Base-by-base conservation (phyloP, 2,888 invertebrate species). In the Oegoconia quadripuncta region DNA sequence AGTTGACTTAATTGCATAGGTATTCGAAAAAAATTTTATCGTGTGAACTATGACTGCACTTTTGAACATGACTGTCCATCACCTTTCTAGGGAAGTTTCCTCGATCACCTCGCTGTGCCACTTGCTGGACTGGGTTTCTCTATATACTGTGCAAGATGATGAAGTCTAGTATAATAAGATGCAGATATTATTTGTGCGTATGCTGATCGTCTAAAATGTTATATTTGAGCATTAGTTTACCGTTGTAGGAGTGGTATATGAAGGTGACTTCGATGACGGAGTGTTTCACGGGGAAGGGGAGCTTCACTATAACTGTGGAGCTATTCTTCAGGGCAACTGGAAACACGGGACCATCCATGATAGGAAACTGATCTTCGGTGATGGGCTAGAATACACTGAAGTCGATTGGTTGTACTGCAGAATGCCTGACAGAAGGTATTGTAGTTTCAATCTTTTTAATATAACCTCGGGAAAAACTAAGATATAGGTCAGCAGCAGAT, bases 261-360 rank as follows among this genome's bases (percentile, higher is more conserved):
- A 89, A 44, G 93, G 93, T 3, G 74, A 87, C 26, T 80, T 93
- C 56, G 79, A 80, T 41, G 90, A 91, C 63, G 91, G 91, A 1
- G 79, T 88, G 73, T 92, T 92, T 61, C 90, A 93, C 55, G 93
- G 92, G 0, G 60, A 76, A 8, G 93, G 92, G 2, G 82, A 78
- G 12, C 68, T 91, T 31, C 81, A 59, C 49, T 93, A 89, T 61
- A 89, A 89, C 6, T 87, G 80, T 52, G 91, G 91, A 0, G 89
- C 89, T 46, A 83, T 88, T 47, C 82, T 92, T 37, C 82, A 83
- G 26, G 92, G 91, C 0, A 66, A 67, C 2, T 94, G 93, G 90
- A 57, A 72, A 3, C 72, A 87, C n/a, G 93, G 93, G 0, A 68
- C 76, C 37, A 29, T 60, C 1, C 18, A 33, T 2, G 69, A 82